Evolutionary conservation across 1,140 invertebrate species (phyloP).

Genomic region (Pararge aegeria): DNA sequence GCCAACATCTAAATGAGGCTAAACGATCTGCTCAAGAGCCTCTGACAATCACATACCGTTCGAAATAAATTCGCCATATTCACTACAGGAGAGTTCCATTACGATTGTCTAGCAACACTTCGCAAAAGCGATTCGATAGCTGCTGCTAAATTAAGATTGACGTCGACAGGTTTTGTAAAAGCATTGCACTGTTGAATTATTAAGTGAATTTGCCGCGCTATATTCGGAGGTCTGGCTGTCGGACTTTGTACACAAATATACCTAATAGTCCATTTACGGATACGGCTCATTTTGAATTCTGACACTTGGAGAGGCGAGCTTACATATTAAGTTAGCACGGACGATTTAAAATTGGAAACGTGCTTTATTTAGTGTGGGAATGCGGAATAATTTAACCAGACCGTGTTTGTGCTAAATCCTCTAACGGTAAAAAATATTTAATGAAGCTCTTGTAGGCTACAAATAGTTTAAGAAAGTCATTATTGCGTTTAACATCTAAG

Average conservation of each 20-base stretch:
- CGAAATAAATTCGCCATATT: slow-evolving; percentile 18
- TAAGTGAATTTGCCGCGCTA: slow-evolving; percentile 72
- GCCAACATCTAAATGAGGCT: background rate
- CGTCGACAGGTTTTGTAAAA: slow-evolving; percentile 78
- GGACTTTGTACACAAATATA: slow-evolving; percentile 48
- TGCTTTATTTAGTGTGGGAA: background rate
- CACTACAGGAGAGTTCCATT: slow-evolving; percentile 69
- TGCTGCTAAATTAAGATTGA: slow-evolving; percentile 74
- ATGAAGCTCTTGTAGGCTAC: too few relatives aligned
- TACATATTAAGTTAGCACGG: slow-evolving; percentile 34
- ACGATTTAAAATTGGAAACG: slow-evolving; percentile 33
- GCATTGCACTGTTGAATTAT: slow-evolving; percentile 79
- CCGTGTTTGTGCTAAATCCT: too few relatives aligned
- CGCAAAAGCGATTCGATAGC: slow-evolving; percentile 67
- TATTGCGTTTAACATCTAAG: too few relatives aligned
- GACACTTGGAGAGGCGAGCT: slow-evolving; percentile 62
- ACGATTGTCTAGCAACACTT: slow-evolving; percentile 74
- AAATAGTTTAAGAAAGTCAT: too few relatives aligned
- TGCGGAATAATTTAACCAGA: background rate
- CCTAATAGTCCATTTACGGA: slow-evolving; percentile 65
- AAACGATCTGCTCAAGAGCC: background rate
- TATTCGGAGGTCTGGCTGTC: slow-evolving; percentile 58
- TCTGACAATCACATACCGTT: slow-evolving; percentile 13
- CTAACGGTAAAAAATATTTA: too few relatives aligned
- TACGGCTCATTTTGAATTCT: slow-evolving; percentile 71